These are phyloP conservation scores for Drosophila carrolli DNA, from an alignment of 1,140 invertebrate species.

Conservation along the genomic window DNA sequence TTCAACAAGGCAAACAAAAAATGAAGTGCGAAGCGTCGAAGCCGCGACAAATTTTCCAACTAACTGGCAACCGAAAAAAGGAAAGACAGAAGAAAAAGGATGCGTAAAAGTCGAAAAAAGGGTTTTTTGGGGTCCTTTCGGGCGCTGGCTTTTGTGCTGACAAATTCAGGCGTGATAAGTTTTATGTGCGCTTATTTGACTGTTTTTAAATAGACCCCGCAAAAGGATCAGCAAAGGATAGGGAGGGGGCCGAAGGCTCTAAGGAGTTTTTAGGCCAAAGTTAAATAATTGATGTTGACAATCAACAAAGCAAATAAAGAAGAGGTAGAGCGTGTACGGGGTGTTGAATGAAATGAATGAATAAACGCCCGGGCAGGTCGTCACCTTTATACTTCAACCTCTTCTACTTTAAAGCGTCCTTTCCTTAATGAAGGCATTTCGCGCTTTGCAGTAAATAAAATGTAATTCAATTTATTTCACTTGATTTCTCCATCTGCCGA, in stretches of 20 bases:
- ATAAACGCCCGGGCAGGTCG: slow-evolving; percentile 49
- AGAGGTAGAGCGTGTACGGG: slow-evolving; percentile 39
- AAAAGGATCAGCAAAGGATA: slow-evolving; percentile 9
- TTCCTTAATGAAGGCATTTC: slow-evolving; percentile 59
- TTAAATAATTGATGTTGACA: slow-evolving; percentile 84
- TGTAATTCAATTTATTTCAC: slow-evolving; percentile 68
- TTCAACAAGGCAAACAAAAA: slow-evolving; percentile 83
- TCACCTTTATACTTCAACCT: slow-evolving; percentile 24
- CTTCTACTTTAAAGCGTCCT: slow-evolving; percentile 31
- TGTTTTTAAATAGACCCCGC: slow-evolving; percentile 81
- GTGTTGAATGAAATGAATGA: slow-evolving; percentile 57
- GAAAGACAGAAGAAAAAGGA: slow-evolving; percentile 47
- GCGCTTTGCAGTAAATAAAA: slow-evolving; percentile 55
- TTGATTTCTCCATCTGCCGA: slow-evolving; percentile 22
- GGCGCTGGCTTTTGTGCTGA: slow-evolving; percentile 77
- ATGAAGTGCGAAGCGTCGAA: slow-evolving; percentile 78
- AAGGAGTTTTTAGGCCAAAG: slow-evolving; percentile 68
- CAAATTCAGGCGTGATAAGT: slow-evolving; percentile 83
- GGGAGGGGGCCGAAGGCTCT: slow-evolving; percentile 9
- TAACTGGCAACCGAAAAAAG: slow-evolving; percentile 33
- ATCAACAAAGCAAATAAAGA: slow-evolving; percentile 82
- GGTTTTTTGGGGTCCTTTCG: slow-evolving; percentile 47
- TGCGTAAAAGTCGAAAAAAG: slow-evolving; percentile 54
- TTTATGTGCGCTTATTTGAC: slow-evolving; percentile 82
- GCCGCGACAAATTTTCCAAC: slow-evolving; percentile 76